Conservation (phyloP, 2,797 vertebrate genomes). For the Phataginus tetradactyla region DNA sequence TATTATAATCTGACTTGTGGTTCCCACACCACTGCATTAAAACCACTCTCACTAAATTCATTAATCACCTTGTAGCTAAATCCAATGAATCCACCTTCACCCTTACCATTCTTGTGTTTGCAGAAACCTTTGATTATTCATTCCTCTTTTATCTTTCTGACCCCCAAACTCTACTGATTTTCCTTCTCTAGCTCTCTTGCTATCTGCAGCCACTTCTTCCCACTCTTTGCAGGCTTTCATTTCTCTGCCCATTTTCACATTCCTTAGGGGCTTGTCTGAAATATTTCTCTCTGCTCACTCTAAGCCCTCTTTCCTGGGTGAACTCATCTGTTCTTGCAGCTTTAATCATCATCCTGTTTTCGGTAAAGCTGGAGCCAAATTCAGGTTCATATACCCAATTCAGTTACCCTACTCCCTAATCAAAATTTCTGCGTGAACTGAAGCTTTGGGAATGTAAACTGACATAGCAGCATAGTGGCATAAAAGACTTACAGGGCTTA, state of each 20-base stretch:
- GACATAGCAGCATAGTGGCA: not conserved
- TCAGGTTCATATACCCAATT: not conserved
- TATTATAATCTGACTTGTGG: not conserved
- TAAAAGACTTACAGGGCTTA: not conserved
- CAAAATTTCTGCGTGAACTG: not conserved
- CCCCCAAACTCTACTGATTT: not conserved
- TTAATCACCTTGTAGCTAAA: not conserved
- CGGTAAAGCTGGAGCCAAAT: not conserved
- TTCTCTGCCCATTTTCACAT: not conserved
- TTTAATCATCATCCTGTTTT: slow-evolving; percentile 28
- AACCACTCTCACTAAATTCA: slow-evolving; percentile 20
- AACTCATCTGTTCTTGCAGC: not conserved
- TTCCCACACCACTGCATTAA: not conserved
- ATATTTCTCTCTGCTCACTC: not conserved
- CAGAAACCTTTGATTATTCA: not conserved
- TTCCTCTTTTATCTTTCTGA: not conserved
- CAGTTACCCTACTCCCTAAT: not conserved
- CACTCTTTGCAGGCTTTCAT: not conserved
- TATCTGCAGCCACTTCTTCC: not conserved
- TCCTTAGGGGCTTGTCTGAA: not conserved
- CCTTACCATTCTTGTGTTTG: not conserved
- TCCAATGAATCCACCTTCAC: not conserved
- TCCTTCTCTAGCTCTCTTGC: not conserved
- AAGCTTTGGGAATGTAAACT: not conserved
- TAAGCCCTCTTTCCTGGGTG: not conserved